Base-by-base conservation (phyloP, 2,797 vertebrate genomes). In the Leptoclinus maculatus region DNA sequence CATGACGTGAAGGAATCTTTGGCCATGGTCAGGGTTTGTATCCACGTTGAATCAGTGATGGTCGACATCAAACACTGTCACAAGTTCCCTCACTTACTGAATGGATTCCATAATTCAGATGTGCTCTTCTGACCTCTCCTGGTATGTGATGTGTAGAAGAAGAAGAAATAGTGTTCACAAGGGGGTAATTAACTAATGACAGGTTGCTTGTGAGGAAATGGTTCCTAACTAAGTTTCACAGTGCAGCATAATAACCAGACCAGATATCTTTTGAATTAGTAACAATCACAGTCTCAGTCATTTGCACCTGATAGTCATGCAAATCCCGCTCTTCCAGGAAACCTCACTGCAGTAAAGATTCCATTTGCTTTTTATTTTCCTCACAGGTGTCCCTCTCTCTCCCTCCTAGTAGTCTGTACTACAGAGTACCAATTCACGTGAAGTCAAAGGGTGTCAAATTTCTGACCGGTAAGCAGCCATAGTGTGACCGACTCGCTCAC, bases 51-150 rank as follows among this genome's bases (percentile, higher is more conserved):
- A 56, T 56, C n/a, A 27, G 47, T 47, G 27, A 71, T 13, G 34
- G 41, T 25, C 53, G 32, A 32, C 32, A 65, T 71, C 68, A 65
- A 71, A 57, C 25, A 7, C 21, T 56, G 23, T 34, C 65, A 76
- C 43, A 32, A 36, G 29, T 47, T 27, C 25, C 29, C 2, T 63
- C 49, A 23, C 21, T 17, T 29, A 36, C 45, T 45, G 41, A 62
- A 23, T 19, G 6, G 43, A 43, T 54, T 39, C 23, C 17, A 39
- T 56, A 21, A 47, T 49, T 66, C 14, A 32, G 32, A 5, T 32
- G 32, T 32, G 32, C 32, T 32, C 32, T 32, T 32, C 32, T 32
- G 32, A 5, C 32, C 32, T 6, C 32, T 7, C 6, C 32, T 32
- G 32, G 32, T 7, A 32, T 32, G 27, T 29, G 27, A 29, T 29